Evolutionary conservation across 2,797 vertebrate genomes (phyloP), one percentile per base, ranked within the genome.

Genomic region (Macropodus opercularis): DNA sequence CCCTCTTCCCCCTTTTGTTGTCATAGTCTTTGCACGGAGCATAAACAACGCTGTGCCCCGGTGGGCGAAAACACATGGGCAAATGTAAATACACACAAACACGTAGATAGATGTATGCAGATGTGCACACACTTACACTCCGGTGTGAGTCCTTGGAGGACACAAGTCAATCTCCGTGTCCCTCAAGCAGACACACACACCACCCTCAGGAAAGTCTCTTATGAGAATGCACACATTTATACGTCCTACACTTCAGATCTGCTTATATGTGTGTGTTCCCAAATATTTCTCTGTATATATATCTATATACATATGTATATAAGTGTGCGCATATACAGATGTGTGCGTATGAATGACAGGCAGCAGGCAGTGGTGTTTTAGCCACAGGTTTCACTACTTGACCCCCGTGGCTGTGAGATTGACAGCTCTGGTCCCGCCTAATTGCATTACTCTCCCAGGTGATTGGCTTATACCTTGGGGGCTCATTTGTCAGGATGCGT

Each of bases 391-490:
- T 79, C 69, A 55, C 80, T 85, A 77, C 74, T 78, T 89, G 89
- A 89, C 85, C 87, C 86, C 86, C 58, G 14, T 84, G 79, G 85
- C 78, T 86, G 75, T 74, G 50, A 84, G 90, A 93, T 85, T 91
- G 91, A 92, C 91, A 92, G 90, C 89, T 89, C 71, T 87, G 90
- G 90, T 90, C 85, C 86, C 84, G 65, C 87, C 89, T 92, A 94
- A 93, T 93, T 93, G 90, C 90, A 93, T 93, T 93, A 93, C 85
- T 81, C 83, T 91, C 89, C 90, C 90, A 85, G 85, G 84, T 90
- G 90, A 90, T 86, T 89, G 89, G 88, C 86, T 78, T 73, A 9
- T 66, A 82, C 92, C 92, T 90, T 73, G 81, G 87, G 91, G 90
- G 84, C 89, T 91, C 87, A 90, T 92, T 92, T 93, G 92, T 93